phyloP scores from a whole-genome alignment of 2,797 vertebrate genomes.

The Ptychadena robeensis region DNA sequence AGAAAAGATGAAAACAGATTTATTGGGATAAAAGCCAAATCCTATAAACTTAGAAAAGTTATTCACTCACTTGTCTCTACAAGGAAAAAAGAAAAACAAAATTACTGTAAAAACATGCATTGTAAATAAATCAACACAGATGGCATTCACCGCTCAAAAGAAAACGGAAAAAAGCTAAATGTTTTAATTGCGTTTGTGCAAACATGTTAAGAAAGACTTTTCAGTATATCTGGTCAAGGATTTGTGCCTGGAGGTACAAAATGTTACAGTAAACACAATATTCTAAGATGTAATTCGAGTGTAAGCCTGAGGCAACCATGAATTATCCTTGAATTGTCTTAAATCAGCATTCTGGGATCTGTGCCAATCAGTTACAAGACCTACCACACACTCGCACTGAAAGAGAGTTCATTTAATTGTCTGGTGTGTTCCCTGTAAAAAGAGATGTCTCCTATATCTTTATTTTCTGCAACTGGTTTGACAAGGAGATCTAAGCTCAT shows the following conservation, averaged over 20 bases:
- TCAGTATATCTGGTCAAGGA: slow-evolving; percentile 56
- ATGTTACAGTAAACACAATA: slow-evolving; percentile 61
- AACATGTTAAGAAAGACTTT: slow-evolving; percentile 59
- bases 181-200: slow-evolving; percentile 57
- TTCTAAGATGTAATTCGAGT: slow-evolving; percentile 53
- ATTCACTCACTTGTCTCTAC: slow-evolving; percentile 66
- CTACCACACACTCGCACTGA: slow-evolving; percentile 55
- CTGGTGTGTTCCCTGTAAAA: slow-evolving; percentile 47
- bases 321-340: slow-evolving; percentile 58
- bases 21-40: slow-evolving; percentile 65
- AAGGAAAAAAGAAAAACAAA: slow-evolving; percentile 59
- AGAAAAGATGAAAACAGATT: slow-evolving; percentile 66
- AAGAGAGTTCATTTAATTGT: slow-evolving; percentile 57
- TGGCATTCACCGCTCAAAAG: slow-evolving; percentile 54
- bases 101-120: slow-evolving; percentile 62
- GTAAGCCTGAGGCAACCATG: slow-evolving; percentile 52
- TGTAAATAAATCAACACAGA: slow-evolving; percentile 65
- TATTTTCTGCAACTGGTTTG: slow-evolving; percentile 41
- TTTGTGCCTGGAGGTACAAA: slow-evolving; percentile 60
- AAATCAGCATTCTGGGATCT: slow-evolving; percentile 50
- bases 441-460: slow-evolving; percentile 52
- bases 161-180: slow-evolving; percentile 57
- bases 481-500: slow-evolving; percentile 33
- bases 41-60: slow-evolving; percentile 64
- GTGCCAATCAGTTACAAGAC: slow-evolving; percentile 62